Evolutionary conservation across 2,888 invertebrate genomes (phyloP), one percentile per base, ranked within the genome.

Genomic region (Chloroclysta siterata): DNA sequence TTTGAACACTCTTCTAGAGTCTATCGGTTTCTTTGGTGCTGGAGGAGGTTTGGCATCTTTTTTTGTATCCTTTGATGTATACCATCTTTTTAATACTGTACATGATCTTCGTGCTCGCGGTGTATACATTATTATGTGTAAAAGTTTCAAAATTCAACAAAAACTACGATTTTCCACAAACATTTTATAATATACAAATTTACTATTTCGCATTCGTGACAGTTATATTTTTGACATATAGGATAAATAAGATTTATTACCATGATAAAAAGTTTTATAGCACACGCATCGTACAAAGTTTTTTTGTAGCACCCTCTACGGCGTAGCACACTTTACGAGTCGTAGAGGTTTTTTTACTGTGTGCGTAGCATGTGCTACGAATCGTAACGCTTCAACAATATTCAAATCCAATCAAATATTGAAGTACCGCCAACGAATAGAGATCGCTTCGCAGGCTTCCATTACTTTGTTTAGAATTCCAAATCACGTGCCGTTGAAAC

Each of bases 1-100:
- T 72, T 85, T 88, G 65, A 81, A 78, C 1, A 79, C 61, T 59
- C 69, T 73, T 4, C 75, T 72, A 11, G 77, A 64, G 11, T 71
- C 72, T 0, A 66, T 1, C 0, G 28, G 0, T 29, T 72, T 71
- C 17, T 61, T 60, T 28, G 68, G 54, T 14, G 62, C 29, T 8
- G 57, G 8, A 5, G 64, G 28, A 11, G 59, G 33, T 13, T 63
- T 56, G 15, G 36, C 22, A 5, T 65, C 68, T 22, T 48, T 42
- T 46, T 60, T 56, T 39, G 13, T 15, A 28, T 55, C 53, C 28
- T 53, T 52, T n/a, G 59, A 29, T 22, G 60, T 39, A 15, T 61
- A 65, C 10, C 33, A 57, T 54, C 60, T 65, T 13, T 47, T 36
- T 22, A 58, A 10, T 7, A 10, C 15, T n/a, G 11, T 39, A 17